Evolutionary conservation across 2,797 vertebrate species (phyloP).

Genomic region (Gymnoscopelus microlampas): DNA sequence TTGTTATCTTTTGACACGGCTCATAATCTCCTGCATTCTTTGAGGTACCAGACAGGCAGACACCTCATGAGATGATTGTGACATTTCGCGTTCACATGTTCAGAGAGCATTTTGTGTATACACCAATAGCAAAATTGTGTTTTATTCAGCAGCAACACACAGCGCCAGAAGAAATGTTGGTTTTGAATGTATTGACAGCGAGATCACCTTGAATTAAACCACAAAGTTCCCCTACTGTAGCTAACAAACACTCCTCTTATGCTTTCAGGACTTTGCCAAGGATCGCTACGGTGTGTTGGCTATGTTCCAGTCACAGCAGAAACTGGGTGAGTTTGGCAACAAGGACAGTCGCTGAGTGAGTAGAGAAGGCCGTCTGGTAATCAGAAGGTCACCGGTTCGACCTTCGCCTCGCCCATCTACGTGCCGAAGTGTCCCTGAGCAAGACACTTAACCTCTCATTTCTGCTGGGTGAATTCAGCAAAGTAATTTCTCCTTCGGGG

Average conservation of each 20-base stretch:
- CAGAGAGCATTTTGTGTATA: not conserved
- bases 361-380: no score
- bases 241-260: not conserved
- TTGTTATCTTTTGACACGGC: slow-evolving; percentile 40
- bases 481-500: no score
- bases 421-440: no score
- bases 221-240: not conserved
- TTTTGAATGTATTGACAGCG: not conserved
- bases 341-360: not conserved
- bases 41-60: slow-evolving; percentile 49
- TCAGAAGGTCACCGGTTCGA: no score
- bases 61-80: slow-evolving; percentile 25
- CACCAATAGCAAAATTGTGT: not conserved
- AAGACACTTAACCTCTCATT: no score
- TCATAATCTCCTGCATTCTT: slow-evolving; percentile 54
- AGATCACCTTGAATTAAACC: slow-evolving; percentile 7
- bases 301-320: slow-evolving; percentile 96
- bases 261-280: slow-evolving; percentile 93
- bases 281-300: slow-evolving; percentile 91
- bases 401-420: no score
- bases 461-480: no score
- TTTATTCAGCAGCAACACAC: slow-evolving; percentile 14
- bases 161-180: not conserved
- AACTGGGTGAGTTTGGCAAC: slow-evolving; percentile 87
- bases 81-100: slow-evolving; percentile 10